Conservation (phyloP, 2,113 vertebrate species). For the Callionymus lyra region DNA sequence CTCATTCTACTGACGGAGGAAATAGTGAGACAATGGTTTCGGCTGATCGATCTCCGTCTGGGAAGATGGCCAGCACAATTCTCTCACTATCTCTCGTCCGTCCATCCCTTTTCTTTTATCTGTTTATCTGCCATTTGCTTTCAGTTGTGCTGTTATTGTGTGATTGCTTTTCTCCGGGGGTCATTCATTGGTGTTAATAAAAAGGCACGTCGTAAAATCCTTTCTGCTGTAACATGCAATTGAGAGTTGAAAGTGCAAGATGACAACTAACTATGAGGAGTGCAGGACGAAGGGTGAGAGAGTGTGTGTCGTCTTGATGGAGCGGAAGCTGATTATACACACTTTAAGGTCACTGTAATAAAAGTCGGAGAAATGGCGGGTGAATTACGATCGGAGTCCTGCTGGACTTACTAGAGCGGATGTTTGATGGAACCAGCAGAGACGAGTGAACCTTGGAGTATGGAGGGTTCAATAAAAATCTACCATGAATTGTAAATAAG, state of each 20-base stretch:
- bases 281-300: constrained; percentile 21
- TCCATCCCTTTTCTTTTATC: constrained; percentile 18
- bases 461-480: constrained; percentile 3
- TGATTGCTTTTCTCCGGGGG: too few species aligned
- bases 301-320: constrained; percentile 31
- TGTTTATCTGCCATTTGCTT: constrained; percentile 27
- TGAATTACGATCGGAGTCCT: constrained; percentile 44
- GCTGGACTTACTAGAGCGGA: constrained; percentile 23
- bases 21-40: constrained; percentile 34
- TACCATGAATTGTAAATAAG: constrained; percentile 15
- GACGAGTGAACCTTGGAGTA: constrained; percentile 7
- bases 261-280: constrained; percentile 38
- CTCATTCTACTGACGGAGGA: constrained; percentile 44
- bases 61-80: constrained; percentile 46
- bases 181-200: background rate
- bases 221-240: constrained; percentile 23
- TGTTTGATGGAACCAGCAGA: constrained; percentile 34
- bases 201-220: constrained; percentile 21
- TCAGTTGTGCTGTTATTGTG: too few species aligned
- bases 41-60: constrained; percentile 44
- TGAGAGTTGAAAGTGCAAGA: constrained; percentile 26
- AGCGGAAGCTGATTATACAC: constrained; percentile 25
- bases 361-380: constrained; percentile 39
- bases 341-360: constrained; percentile 51
- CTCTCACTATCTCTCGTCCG: constrained; percentile 19